Base-by-base conservation (phyloP, 1,140 invertebrate species). In the Papilio helenus region DNA sequence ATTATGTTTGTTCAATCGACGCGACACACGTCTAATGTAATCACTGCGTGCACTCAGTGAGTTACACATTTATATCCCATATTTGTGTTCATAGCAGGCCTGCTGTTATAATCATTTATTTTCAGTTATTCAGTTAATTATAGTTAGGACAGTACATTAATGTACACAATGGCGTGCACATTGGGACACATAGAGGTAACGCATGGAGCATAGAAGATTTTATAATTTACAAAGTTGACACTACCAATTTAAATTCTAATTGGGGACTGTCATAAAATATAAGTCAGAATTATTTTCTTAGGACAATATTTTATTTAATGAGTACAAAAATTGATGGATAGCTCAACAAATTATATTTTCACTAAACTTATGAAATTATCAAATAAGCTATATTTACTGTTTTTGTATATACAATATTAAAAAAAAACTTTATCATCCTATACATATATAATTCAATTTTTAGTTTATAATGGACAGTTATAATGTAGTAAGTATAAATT, bases 1-100 rank as follows among this genome's bases (percentile, higher is more conserved):
- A 87, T 92, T 86, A 87, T 86, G 89, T 94, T 89, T 86, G 86
- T 91, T 86, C 92, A 88, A 82, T 90, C 90, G 79, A 88, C 92
- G 88, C 86, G 85, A 84, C 90, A 82, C 88, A 89, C 93, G 81
- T 89, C 91, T 92, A 87, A 86, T 92, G 89, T 94, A 93, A 92
- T 93, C 91, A 93, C 93, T 94, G 92, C 92, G 91, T 90, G 88
- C 89, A 93, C 90, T 91, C 92, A 93, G 93, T 94, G 93, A 94
- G 93, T 94, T 92, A 92, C 90, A 92, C 81, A 93, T 92, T 93
- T 89, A 93, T 93, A 90, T 89, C 87, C 86, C 85, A 88, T 89
- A 85, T 89, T 89, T 91, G 90, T 90, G 89, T 90, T 90, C 89
- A 87, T 82, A 86, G 88, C 88, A 90, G 89, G 84, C 88, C 81